phyloP scores from a whole-genome alignment of 1,140 invertebrate species.

The Drosophila kanapiae region DNA sequence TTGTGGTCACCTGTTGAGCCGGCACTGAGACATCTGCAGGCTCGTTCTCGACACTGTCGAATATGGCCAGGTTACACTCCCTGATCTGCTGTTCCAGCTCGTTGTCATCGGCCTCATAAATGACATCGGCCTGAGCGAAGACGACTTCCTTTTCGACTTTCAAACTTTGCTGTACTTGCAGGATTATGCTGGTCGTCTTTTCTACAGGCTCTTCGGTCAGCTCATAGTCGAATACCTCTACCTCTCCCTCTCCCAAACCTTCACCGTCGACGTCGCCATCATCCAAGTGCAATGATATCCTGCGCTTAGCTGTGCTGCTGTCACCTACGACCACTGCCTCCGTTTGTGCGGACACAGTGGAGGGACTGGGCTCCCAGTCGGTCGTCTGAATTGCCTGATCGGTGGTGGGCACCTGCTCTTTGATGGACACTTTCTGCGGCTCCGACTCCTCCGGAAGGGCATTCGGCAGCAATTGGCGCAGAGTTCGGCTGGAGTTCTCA shows the following conservation, averaged over 20 bases:
- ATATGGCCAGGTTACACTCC: conserved; percentile 45
- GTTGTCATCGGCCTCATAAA: conserved; percentile 29
- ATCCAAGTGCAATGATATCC: conserved; percentile 2
- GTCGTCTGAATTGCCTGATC: conserved; percentile 54
- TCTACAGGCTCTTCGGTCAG: conserved; percentile 49
- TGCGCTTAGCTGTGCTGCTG: conserved; percentile 17
- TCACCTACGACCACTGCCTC: conserved; percentile 31
- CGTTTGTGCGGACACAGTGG: conserved; percentile 43
- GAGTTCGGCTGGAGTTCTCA: conserved; percentile 73
- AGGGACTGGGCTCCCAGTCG: conserved; percentile 2
- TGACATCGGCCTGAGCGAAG: conserved; percentile 42
- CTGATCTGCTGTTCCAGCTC: conserved; percentile 23
- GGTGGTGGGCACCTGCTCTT: conserved; percentile 22
- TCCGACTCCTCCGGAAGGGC: conserved; percentile 62
- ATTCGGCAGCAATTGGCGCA: conserved; percentile 75
- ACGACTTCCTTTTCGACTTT: conserved; percentile 57
- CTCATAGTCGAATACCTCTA: conserved; percentile 65
- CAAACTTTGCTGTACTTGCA: conserved; percentile 50
- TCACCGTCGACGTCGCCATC: conserved; percentile 5
- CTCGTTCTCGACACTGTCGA: conserved; percentile 56
- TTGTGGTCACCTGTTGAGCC: conserved; percentile 39
- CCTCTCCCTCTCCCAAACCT: conserved; percentile 37
- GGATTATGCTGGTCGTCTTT: conserved; percentile 40
- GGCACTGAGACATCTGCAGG: conserved; percentile 22
- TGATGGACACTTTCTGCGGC: not conserved